Evolutionary conservation across 2,888 invertebrate genomes (phyloP).

Genomic region (Lepidochrysops patricia): DNA sequence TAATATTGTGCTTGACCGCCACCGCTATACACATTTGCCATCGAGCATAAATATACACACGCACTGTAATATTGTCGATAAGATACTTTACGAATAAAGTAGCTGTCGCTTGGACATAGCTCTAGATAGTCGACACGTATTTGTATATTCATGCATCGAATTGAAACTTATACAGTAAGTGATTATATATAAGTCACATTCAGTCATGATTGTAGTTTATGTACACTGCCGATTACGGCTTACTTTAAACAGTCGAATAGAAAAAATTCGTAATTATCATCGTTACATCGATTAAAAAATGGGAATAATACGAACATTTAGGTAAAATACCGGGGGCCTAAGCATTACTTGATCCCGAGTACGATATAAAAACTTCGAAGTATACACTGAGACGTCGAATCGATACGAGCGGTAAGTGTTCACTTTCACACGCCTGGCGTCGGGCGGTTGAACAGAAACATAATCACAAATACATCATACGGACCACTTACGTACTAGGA

Average conservation of each 20-base stretch:
- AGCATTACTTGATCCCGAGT: constrained; percentile 68
- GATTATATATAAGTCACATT: constrained; percentile 12
- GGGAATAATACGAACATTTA: background rate
- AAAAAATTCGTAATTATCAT: constrained; percentile 48
- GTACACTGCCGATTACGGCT: constrained; percentile 42
- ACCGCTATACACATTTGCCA: background rate
- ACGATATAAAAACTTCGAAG: constrained; percentile 53
- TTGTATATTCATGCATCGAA: constrained; percentile 10
- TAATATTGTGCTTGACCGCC: constrained; percentile 7
- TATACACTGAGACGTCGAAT: constrained; percentile 20
- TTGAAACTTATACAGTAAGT: constrained; percentile 22
- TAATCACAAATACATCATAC: constrained; percentile 55
- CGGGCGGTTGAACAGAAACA: constrained; percentile 25
- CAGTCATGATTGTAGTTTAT: constrained; percentile 33
- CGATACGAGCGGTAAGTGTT: constrained; percentile 1
- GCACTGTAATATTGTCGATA: background rate
- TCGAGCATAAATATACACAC: constrained; percentile 10
- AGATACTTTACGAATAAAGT: background rate
- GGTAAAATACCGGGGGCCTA: constrained; percentile 42
- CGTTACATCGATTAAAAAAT: constrained; percentile 37
- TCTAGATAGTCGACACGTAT: background rate
- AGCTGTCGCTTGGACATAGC: background rate
- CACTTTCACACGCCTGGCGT: constrained; percentile 25
- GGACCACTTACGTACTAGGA: constrained; percentile 67
- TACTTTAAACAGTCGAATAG: constrained; percentile 47